Conservation (phyloP, 2,888 invertebrate genomes). For the Sarcophaga subvicina region DNA sequence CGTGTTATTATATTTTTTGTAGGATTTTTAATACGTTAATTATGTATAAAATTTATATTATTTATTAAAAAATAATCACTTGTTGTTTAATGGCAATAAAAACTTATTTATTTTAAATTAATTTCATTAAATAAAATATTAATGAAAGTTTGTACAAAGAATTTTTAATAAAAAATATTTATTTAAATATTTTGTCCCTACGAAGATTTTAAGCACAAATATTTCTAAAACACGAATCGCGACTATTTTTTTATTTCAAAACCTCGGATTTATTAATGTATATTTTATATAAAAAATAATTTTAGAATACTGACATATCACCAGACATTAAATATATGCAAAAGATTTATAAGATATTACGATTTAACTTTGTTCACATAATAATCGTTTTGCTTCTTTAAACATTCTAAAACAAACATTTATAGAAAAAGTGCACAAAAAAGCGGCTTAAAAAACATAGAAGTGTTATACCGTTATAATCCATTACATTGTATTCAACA, state of each 20-base stretch:
- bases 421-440: slow-evolving; percentile 12
- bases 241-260: neutral
- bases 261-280: slow-evolving; percentile 10
- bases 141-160: slow-evolving; percentile 62
- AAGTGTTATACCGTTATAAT: slow-evolving; percentile 43
- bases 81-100: slow-evolving; percentile 67
- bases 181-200: slow-evolving; percentile 10
- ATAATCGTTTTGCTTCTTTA: neutral
- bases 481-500: neutral
- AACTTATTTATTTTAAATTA: slow-evolving; percentile 45
- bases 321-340: slow-evolving; percentile 42
- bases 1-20: slow-evolving; percentile 13
- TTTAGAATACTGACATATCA: slow-evolving; percentile 45
- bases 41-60: slow-evolving; percentile 71
- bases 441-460: slow-evolving; percentile 15
- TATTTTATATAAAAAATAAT: slow-evolving; percentile 22
- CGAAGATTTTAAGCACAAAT: slow-evolving; percentile 14
- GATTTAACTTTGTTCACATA: slow-evolving; percentile 23
- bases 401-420: slow-evolving; percentile 9
- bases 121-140: slow-evolving; percentile 68
- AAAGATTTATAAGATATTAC: neutral
- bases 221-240: neutral
- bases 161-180: slow-evolving; percentile 11
- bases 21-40: neutral
- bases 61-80: slow-evolving; percentile 70